Conservation (phyloP, 53 echinoderm and acorn worm genomes). For the Glandiceps talaboti region DNA sequence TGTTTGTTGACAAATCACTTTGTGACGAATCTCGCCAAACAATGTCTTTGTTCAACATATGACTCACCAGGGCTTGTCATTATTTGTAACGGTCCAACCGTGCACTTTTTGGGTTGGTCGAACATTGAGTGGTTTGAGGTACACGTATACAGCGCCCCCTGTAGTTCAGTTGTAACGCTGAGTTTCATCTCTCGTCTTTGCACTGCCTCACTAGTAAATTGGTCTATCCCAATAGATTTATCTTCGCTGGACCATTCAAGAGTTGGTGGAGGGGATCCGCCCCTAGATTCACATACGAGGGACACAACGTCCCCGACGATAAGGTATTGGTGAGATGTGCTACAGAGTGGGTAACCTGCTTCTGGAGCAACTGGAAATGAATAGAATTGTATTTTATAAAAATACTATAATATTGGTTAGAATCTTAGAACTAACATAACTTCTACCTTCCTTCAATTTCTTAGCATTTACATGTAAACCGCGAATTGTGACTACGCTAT, state of each 20-base stretch:
- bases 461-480: too few relatives aligned
- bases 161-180: not conserved
- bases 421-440: too few relatives aligned
- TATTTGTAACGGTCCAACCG: not conserved
- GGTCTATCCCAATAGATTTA: not conserved
- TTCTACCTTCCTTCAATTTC: too few relatives aligned
- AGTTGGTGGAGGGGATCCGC: not conserved
- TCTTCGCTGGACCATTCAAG: not conserved
- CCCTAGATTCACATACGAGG: not conserved
- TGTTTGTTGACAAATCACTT: too few relatives aligned
- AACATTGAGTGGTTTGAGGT: not conserved
- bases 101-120: not conserved
- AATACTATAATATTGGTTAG: too few relatives aligned
- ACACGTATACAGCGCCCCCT: not conserved
- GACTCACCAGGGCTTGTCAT: too few relatives aligned
- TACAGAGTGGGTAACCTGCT: not conserved
- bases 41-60: too few relatives aligned
- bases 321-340: not conserved
- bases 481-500: too few relatives aligned
- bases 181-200: not conserved
- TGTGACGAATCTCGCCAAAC: too few relatives aligned
- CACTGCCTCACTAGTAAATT: not conserved
- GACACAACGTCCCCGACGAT: not conserved
- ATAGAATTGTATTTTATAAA: too few relatives aligned
- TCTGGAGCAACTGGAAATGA: not conserved